These are phyloP conservation scores for Lucifuga dentata DNA, from an alignment of 2,113 vertebrate species.

Conservation along the genomic window DNA sequence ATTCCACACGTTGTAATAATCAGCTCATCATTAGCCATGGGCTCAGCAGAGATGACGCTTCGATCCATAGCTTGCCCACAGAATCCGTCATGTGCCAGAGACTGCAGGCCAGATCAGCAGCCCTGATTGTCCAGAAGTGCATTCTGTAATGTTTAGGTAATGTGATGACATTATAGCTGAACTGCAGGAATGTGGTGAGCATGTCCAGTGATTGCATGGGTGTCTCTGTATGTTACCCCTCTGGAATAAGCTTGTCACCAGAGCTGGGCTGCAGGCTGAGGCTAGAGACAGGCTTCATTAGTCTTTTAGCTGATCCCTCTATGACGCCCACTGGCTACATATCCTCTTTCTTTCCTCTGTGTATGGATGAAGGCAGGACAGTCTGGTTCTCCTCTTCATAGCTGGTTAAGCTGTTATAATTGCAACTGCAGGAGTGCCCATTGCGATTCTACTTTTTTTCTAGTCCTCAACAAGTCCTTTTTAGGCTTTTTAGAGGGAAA, in stretches of 20 bases:
- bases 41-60: conserved; percentile 37
- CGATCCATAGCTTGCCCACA: conserved; percentile 28
- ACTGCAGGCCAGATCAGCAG: conserved; percentile 54
- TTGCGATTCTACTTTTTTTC: neutral
- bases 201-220: conserved; percentile 69
- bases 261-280: conserved; percentile 54
- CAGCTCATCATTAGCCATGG: conserved; percentile 6
- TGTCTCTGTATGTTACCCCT: conserved; percentile 54
- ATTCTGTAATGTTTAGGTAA: conserved; percentile 63
- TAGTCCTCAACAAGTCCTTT: neutral
- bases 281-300: conserved; percentile 59
- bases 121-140: conserved; percentile 37
- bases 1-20: conserved; percentile 33
- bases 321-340: conserved; percentile 43
- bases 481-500: neutral
- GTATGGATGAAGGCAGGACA: conserved; percentile 43
- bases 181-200: conserved; percentile 60
- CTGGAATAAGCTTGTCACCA: conserved; percentile 59
- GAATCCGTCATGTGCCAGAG: conserved; percentile 45
- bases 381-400: conserved; percentile 14
- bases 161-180: conserved; percentile 63
- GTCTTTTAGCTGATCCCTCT: conserved; percentile 57
- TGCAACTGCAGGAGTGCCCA: conserved; percentile 18
- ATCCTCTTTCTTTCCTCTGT: conserved; percentile 56
- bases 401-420: conserved; percentile 8